A percentile compares a stretch with the other conserved stretches of the same genome.
phyloP scores from a whole-genome alignment of 1,140 invertebrate genomes.

The Pollicipes pollicipes region DNA sequence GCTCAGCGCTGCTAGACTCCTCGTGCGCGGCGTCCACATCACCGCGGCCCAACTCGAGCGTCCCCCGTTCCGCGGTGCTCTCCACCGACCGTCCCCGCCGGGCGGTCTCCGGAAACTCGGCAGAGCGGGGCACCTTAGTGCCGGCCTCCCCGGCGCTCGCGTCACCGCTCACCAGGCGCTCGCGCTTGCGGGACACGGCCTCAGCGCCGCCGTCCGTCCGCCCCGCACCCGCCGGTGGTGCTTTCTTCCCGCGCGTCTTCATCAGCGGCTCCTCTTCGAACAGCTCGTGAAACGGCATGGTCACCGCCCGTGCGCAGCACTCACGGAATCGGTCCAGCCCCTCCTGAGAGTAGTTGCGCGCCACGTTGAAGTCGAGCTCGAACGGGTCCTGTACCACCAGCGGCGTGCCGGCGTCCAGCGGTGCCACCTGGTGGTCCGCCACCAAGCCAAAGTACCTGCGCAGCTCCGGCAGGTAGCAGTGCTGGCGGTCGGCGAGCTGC shows the following conservation, averaged over 20 bases:
- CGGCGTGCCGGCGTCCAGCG: conserved; percentile 24
- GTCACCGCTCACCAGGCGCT: not conserved
- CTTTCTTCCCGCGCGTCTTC: not conserved
- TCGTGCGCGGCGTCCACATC: not conserved
- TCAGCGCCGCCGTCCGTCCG: too few relatives aligned
- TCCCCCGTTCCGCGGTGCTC: too few relatives aligned
- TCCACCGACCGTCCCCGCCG: not conserved
- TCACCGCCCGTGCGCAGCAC: conserved; percentile 12
- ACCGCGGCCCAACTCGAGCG: too few relatives aligned
- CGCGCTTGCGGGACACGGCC: too few relatives aligned
- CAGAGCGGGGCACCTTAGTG: too few relatives aligned
- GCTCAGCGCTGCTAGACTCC: not conserved
- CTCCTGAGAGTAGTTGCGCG: conserved; percentile 15
- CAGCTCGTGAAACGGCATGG: not conserved
- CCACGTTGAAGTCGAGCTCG: conserved; percentile 36
- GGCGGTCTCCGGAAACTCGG: too few relatives aligned
- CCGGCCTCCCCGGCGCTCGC: too few relatives aligned
- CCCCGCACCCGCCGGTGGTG: too few relatives aligned
- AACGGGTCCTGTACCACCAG: conserved; percentile 44
- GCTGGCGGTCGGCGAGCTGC: conserved; percentile 24
- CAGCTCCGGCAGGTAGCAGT: conserved; percentile 25
- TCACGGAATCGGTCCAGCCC: conserved; percentile 13
- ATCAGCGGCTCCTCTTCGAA: not conserved
- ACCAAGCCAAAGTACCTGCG: conserved; percentile 11
- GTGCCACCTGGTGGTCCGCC: conserved; percentile 17